Base-by-base conservation (phyloP, 1,140 invertebrate species). In the Globodera rostochiensis region DNA sequence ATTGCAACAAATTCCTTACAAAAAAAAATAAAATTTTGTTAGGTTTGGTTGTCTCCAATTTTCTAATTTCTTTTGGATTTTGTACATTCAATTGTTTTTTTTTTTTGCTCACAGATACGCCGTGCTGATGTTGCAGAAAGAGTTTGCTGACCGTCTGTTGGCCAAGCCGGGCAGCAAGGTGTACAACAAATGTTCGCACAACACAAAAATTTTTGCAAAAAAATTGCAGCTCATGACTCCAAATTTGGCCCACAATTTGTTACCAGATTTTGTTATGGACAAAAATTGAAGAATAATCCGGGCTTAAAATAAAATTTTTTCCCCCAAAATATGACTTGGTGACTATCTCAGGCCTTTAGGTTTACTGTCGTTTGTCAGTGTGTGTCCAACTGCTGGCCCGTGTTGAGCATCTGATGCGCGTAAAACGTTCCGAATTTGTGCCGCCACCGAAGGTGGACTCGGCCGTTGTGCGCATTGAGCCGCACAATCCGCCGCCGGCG, bases 331-430 rank as follows among this genome's bases (percentile, higher is more conserved):
- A 2, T 36, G 36, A 36, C 36, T 36, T 36, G 36, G 3, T 36
- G 3, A 36, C 36, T 3, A 0, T 36, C 36, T 36, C 36, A 1
- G 2, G 2, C 36, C 1, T 36, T 19, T 5, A 64, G 57, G 57
- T 71, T 25, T 99, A 98, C 88, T 98, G 97, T 91, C 93, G 98
- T 79, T 91, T 99, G 25, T 98, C 96, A 77, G 94, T 98, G 57
- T 99, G 98, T 90, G 97, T 96, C 73, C 97, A 99, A 88, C 91
- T 99, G 11, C 91, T 99, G 81, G 95, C 97, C 8, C 92, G 95
- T 88, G 96, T 99, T 36, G 95, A 98, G 90, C 94, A 97, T 92
- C 90, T 99, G 21, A 98, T 99, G 95, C 98, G 98, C 92, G 95
- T 95, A 90, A 91, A 83, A 84, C 97, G 97, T 91, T 98, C 98